A percentile compares a stretch with the other conserved stretches of the same genome.
These are phyloP conservation scores for Pelagia noctiluca DNA, from an alignment of 30 jellyfish, hydroid and myxozoan species.

Conservation along the genomic window DNA sequence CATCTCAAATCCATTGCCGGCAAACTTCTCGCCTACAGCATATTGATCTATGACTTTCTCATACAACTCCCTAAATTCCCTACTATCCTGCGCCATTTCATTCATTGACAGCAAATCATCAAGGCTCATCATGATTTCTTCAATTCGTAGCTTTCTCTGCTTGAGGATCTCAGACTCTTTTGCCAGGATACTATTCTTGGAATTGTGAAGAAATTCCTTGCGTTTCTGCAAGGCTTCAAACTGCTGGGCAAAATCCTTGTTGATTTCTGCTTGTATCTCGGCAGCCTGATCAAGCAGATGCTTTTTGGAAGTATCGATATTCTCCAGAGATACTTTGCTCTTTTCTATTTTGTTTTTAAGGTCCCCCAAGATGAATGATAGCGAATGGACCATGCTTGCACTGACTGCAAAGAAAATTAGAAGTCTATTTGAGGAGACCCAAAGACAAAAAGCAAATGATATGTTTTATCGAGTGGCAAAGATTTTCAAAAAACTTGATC, in stretches of 20 bases:
- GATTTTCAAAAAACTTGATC: too few relatives aligned
- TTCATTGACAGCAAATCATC: not conserved
- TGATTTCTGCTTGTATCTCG: conserved; percentile 8
- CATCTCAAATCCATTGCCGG: not conserved
- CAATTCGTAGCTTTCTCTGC: not conserved
- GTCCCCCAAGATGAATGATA: conserved; percentile 17
- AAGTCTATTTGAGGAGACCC: too few relatives aligned
- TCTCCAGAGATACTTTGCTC: not conserved
- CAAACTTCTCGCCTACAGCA: not conserved
- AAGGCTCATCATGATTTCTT: not conserved
- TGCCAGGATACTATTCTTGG: too few relatives aligned
- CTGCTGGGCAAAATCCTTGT: conserved; percentile 9
- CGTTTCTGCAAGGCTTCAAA: conserved; percentile 24
- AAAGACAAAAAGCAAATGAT: too few relatives aligned
- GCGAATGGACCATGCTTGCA: conserved; percentile 41
- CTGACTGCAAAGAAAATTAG: not conserved
- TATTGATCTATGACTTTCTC: not conserved
- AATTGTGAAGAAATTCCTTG: not conserved
- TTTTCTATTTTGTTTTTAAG: conserved; percentile 13
- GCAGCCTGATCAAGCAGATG: conserved; percentile 8
- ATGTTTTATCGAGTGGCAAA: too few relatives aligned
- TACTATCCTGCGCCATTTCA: not conserved
- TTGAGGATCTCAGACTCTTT: not conserved
- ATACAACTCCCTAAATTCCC: not conserved
- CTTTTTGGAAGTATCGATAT: not conserved